Evolutionary conservation across 2,797 vertebrate genomes (phyloP).

Genomic region (Pempheris klunzingeri): DNA sequence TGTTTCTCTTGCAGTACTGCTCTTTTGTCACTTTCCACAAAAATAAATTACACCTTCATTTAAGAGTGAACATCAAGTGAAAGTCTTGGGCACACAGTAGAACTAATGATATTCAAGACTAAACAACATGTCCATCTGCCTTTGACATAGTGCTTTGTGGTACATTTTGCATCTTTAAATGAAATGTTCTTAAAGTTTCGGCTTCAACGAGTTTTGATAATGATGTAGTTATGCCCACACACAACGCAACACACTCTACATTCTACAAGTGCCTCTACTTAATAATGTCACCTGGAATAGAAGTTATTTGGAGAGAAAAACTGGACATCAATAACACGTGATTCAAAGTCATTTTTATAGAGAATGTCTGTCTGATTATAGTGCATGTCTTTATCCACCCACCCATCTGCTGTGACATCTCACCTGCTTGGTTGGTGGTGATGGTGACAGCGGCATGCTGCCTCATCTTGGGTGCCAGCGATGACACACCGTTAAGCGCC

Average conservation of each 20-base stretch:
- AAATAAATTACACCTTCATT: too few relatives aligned
- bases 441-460: constrained; percentile 96
- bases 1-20: background rate
- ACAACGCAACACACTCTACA: too few relatives aligned
- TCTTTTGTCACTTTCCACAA: background rate
- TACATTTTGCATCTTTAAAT: background rate
- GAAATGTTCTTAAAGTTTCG: background rate
- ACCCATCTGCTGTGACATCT: constrained; percentile 67
- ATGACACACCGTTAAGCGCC: constrained; percentile 93
- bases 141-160: background rate
- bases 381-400: background rate
- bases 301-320: too few relatives aligned
- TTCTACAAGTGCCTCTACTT: background rate
- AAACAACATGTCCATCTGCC: background rate
- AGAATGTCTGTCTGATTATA: background rate
- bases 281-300: too few relatives aligned
- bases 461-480: constrained; percentile 86
- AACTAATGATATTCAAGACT: background rate
- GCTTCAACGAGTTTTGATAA: background rate
- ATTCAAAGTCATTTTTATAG: background rate
- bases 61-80: too few relatives aligned
- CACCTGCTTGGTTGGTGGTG: constrained; percentile 98
- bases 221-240: background rate
- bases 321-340: background rate
- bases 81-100: too few relatives aligned